These are phyloP conservation scores for Oreochromis spilurus DNA, from an alignment of 2,113 vertebrate genomes.

Conservation along the genomic window DNA sequence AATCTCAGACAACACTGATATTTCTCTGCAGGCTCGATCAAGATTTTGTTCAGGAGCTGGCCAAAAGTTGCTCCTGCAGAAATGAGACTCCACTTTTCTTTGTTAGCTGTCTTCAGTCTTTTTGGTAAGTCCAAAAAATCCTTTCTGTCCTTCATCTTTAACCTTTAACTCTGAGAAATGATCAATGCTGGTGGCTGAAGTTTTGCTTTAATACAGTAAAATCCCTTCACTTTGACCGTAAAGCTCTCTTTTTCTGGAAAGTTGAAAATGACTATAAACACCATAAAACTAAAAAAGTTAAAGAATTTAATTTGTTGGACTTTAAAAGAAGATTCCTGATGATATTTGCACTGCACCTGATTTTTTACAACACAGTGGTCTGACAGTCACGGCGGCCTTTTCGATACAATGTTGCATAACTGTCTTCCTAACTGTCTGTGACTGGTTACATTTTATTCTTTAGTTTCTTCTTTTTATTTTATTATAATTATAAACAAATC, in stretches of 20 bases:
- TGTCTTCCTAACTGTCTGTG: background rate
- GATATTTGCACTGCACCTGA: background rate
- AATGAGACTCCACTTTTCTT: background rate
- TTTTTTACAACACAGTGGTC: rapidly evolving
- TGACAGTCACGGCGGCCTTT: background rate
- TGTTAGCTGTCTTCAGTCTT: conserved; percentile 36
- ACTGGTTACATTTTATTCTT: background rate
- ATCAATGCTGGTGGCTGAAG: background rate
- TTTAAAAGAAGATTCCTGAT: background rate
- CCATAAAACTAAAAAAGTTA: rapidly evolving
- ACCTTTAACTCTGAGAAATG: background rate
- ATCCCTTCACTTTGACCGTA: rapidly evolving
- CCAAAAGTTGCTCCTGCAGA: background rate
- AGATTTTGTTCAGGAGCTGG: background rate
- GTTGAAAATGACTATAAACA: rapidly evolving
- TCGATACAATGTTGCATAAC: background rate
- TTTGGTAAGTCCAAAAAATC: conserved; percentile 44
- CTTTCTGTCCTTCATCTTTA: background rate
- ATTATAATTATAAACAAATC: background rate
- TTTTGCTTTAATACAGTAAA: rapidly evolving
- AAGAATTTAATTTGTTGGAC: background rate
- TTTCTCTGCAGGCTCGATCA: background rate
- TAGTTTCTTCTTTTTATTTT: background rate
- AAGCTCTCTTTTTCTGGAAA: background rate
- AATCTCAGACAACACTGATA: background rate